Conservation (phyloP, 1,140 invertebrate species). For the Bactericera cockerelli region DNA sequence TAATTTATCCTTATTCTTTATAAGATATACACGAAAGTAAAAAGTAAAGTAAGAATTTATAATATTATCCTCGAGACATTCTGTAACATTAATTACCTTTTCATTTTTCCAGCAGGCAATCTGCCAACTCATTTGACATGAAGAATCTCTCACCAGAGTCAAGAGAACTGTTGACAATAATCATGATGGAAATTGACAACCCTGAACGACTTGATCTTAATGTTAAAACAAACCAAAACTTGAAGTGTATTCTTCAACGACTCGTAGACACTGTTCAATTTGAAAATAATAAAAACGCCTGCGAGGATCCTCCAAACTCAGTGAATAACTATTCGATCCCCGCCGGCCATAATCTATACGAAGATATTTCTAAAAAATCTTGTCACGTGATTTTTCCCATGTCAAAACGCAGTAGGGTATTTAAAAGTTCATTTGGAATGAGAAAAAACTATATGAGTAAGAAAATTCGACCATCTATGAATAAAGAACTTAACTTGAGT, state of each 20-base stretch:
- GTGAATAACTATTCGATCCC: too few species aligned
- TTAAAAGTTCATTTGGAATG: background rate
- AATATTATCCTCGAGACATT: too few species aligned
- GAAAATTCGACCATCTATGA: background rate
- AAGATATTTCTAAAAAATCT: too few species aligned
- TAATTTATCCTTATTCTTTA: too few species aligned
- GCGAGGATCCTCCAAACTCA: too few species aligned
- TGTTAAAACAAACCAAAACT: background rate
- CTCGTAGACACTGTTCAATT: background rate
- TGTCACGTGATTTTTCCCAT: too few species aligned
- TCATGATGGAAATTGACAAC: background rate
- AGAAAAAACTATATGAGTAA: slow-evolving; percentile 1
- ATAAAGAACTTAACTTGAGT: too few species aligned
- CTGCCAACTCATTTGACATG: background rate
- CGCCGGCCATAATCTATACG: too few species aligned
- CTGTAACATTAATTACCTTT: too few species aligned
- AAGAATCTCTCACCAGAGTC: background rate
- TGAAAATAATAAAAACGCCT: background rate
- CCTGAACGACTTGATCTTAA: background rate
- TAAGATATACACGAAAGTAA: too few species aligned
- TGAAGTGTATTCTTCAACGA: background rate
- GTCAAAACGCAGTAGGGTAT: background rate
- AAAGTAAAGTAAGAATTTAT: too few species aligned
- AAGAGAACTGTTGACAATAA: background rate
- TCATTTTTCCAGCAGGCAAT: background rate